Evolutionary conservation across 2,113 vertebrate genomes (phyloP).

Genomic region (Pomatorhinus ruficollis): DNA sequence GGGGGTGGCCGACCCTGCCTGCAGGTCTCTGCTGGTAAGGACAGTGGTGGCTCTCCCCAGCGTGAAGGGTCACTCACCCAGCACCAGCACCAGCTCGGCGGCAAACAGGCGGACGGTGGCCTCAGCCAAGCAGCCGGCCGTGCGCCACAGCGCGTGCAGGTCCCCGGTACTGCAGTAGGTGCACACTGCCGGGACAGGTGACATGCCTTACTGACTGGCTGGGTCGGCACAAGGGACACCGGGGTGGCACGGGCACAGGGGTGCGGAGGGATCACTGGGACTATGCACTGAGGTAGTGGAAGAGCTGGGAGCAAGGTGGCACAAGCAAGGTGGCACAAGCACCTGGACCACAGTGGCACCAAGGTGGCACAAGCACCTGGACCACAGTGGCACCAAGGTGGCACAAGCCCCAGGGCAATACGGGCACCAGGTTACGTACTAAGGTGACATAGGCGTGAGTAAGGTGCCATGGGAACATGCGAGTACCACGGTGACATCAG

Average conservation of each 20-base stretch:
- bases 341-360: not conserved
- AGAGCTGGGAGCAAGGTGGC: not conserved
- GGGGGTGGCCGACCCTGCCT: not conserved
- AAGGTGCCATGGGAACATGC: not conserved
- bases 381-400: not conserved
- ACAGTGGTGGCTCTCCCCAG: not conserved
- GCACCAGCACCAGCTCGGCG: constrained; percentile 87
- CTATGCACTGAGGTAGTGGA: rapidly evolving
- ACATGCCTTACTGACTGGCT: rapidly evolving
- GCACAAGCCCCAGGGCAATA: not conserved
- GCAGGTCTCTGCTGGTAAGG: not conserved
- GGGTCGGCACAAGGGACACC: not conserved
- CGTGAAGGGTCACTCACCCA: constrained; percentile 75
- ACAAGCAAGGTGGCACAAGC: not conserved
- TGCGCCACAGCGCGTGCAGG: constrained; percentile 88
- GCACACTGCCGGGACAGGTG: constrained; percentile 79
- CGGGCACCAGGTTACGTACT: rapidly evolving
- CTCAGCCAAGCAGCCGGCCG: constrained; percentile 83
- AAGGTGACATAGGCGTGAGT: not conserved
- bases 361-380: not conserved
- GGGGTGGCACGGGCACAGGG: no score
- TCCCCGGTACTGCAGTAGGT: constrained; percentile 92
- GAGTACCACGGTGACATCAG: not conserved
- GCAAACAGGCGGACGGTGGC: constrained; percentile 86
- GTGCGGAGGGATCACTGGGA: no score